Evolutionary conservation across 2,113 vertebrate genomes (phyloP).

Genomic region (Hystrix brachyura): DNA sequence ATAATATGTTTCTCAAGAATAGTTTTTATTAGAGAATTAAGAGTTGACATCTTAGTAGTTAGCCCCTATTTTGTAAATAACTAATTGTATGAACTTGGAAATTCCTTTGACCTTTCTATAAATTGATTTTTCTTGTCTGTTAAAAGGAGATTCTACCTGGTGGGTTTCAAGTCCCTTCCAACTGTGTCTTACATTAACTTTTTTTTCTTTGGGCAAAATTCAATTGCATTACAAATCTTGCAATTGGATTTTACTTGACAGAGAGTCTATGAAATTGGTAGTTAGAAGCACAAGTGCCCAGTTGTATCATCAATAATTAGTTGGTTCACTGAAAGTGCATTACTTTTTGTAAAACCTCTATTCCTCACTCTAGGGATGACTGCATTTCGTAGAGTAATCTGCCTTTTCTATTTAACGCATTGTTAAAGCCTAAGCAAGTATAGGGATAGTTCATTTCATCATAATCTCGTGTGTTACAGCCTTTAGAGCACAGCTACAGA

Average conservation of each 20-base stretch:
- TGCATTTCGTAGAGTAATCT: conserved; percentile 59
- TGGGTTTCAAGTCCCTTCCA: not conserved
- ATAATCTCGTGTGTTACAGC: conserved; percentile 72
- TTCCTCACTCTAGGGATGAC: not conserved
- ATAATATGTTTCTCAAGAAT: not conserved
- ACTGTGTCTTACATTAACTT: not conserved
- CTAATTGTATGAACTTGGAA: conserved; percentile 43
- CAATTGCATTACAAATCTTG: conserved; percentile 76
- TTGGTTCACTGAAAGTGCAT: conserved; percentile 72
- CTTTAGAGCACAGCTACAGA: conserved; percentile 61
- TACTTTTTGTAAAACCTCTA: conserved; percentile 57
- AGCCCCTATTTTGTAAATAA: not conserved
- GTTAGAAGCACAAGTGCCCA: conserved; percentile 67
- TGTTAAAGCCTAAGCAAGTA: conserved; percentile 75
- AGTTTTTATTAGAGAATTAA: not conserved
- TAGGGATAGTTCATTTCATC: not conserved
- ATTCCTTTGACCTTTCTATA: conserved; percentile 15
- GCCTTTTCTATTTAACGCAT: conserved; percentile 70
- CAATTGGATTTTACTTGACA: conserved; percentile 74
- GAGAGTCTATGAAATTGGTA: conserved; percentile 79
- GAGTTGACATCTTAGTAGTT: not conserved
- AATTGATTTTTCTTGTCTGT: conserved; percentile 23
- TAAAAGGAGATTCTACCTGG: conserved; percentile 7
- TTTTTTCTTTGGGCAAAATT: conserved; percentile 52
- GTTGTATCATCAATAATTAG: conserved; percentile 80